phyloP scores from a whole-genome alignment of 2,888 invertebrate genomes.

The Platynereis dumerilii region DNA sequence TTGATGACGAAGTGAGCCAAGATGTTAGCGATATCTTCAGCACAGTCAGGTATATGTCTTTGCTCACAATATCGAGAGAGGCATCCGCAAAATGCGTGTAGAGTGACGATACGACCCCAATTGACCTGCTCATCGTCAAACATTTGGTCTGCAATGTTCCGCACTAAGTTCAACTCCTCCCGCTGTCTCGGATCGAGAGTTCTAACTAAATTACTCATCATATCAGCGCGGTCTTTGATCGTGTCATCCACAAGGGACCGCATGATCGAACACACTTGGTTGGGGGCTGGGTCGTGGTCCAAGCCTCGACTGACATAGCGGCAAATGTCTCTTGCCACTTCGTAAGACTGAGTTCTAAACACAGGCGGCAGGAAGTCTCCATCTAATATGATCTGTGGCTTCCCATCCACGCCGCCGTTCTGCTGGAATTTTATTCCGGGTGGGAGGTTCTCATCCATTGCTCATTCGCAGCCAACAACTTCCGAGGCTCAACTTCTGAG shows the following conservation, averaged over 20 bases:
- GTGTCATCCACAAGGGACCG: slow-evolving; percentile 37
- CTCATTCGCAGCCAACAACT: no score
- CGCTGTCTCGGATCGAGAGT: slow-evolving; percentile 26
- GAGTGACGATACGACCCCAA: slow-evolving; percentile 41
- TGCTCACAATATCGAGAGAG: slow-evolving; percentile 36
- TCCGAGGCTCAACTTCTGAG: no score
- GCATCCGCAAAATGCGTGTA: slow-evolving; percentile 40
- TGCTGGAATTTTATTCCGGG: no score
- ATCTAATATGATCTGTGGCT: slow-evolving; percentile 25
- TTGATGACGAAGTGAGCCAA: slow-evolving; percentile 37
- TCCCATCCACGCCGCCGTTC: no score
- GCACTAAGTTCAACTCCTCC: slow-evolving; percentile 33
- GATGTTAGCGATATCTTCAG: slow-evolving; percentile 33
- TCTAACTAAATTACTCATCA: slow-evolving; percentile 32
- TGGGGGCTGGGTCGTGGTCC: slow-evolving; percentile 28
- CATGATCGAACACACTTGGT: slow-evolving; percentile 31
- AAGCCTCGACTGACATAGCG: slow-evolving; percentile 32
- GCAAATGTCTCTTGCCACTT: slow-evolving; percentile 35
- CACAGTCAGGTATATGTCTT: slow-evolving; percentile 30
- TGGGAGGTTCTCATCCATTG: no score
- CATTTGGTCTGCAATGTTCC: slow-evolving; percentile 36
- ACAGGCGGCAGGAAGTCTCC: slow-evolving; percentile 35
- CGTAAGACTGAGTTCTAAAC: slow-evolving; percentile 33
- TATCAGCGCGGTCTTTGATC: slow-evolving; percentile 31
- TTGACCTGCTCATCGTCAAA: slow-evolving; percentile 37